Percentiles rank a stretch among this genome's conserved stretches.
Conservation (phyloP, 2,113 vertebrate species). For the Callopanchax toddi region DNA sequence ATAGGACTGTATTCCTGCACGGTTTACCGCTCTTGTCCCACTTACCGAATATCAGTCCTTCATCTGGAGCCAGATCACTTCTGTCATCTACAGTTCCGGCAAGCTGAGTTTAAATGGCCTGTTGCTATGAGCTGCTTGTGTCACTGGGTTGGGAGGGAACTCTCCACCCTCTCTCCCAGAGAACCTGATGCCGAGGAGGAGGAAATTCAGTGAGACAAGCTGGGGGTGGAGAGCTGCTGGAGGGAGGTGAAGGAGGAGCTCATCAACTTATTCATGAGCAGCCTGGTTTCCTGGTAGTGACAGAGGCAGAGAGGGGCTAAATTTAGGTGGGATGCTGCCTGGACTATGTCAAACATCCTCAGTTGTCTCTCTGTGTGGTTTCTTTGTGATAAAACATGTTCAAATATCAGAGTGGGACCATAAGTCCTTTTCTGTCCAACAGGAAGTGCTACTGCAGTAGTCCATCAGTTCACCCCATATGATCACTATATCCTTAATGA, state of each 20-base stretch:
- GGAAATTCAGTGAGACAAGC: conserved; percentile 49
- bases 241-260: conserved; percentile 28
- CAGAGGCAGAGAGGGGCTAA: neutral
- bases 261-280: conserved; percentile 29
- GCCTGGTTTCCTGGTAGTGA: conserved; percentile 45
- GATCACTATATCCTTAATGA: too few relatives aligned
- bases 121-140: conserved; percentile 11
- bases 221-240: conserved; percentile 29
- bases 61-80: too few relatives aligned
- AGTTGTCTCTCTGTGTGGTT: neutral
- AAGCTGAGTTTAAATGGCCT: conserved; percentile 15
- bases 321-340: neutral
- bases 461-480: too few relatives aligned
- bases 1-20: too few relatives aligned
- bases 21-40: too few relatives aligned
- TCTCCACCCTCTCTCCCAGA: conserved; percentile 60
- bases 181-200: conserved; percentile 59
- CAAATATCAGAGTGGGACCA: conserved; percentile 2
- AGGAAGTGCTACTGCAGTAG: neutral
- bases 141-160: conserved; percentile 33
- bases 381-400: neutral
- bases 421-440: neutral
- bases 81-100: conserved; percentile 7
- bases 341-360: neutral
- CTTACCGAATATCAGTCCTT: too few relatives aligned